phyloP scores from a whole-genome alignment of 2,797 vertebrate genomes.

The Tenualosa thibaudeaui region DNA sequence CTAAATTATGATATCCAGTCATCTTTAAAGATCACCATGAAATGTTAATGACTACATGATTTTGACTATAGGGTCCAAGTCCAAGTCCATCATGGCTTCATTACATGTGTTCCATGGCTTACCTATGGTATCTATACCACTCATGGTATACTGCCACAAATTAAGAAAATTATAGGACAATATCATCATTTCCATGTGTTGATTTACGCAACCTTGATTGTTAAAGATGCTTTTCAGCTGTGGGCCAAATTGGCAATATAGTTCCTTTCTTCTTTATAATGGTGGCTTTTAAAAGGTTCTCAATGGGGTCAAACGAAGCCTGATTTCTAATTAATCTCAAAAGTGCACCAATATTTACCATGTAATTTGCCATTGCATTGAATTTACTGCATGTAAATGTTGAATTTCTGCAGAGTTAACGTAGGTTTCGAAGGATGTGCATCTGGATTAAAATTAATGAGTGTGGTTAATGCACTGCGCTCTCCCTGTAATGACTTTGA shows the following conservation, averaged over 20 bases:
- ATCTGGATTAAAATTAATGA: conserved; percentile 22
- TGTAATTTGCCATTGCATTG: neutral
- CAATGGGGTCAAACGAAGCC: neutral
- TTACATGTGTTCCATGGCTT: neutral
- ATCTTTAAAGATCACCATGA: conserved; percentile 5
- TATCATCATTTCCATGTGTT: neutral
- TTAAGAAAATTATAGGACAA: neutral
- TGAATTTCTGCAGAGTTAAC: conserved; percentile 1
- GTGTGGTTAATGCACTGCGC: neutral
- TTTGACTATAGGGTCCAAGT: neutral
- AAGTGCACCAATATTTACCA: conserved; percentile 15
- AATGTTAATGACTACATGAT: conserved; percentile 20
- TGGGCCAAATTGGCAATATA: neutral
- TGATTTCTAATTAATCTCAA: neutral
- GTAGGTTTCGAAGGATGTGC: neutral
- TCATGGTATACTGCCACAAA: neutral
- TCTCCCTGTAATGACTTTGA: conserved; percentile 1
- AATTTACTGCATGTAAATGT: conserved; percentile 4
- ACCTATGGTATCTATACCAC: neutral
- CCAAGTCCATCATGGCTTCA: neutral
- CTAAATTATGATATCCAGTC: neutral
- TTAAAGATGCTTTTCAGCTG: neutral
- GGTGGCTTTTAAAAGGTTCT: neutral
- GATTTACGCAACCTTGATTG: neutral
- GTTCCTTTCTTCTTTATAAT: neutral